Evolutionary conservation across 53 echinoderm and acorn worm genomes (phyloP).

Genomic region (Temnopleurus reevesii): DNA sequence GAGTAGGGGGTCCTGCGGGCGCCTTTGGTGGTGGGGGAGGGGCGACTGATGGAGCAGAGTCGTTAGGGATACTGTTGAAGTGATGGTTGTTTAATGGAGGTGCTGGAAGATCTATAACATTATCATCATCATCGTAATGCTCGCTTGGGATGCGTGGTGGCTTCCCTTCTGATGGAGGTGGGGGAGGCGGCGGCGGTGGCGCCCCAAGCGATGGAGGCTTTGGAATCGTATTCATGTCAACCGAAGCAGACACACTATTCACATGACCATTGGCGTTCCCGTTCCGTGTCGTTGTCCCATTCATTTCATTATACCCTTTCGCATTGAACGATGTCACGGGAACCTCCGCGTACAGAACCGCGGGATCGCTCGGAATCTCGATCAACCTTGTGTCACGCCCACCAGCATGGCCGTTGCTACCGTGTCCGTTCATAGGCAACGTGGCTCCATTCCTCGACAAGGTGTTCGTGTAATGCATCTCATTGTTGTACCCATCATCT

Average conservation of each 20-base stretch:
- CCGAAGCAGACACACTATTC: neutral
- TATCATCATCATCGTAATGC: neutral
- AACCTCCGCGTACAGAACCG: constrained; percentile 39
- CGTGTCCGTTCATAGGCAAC: constrained; percentile 6
- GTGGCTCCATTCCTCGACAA: constrained; percentile 19
- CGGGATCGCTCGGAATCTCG: constrained; percentile 51
- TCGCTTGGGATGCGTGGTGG: neutral
- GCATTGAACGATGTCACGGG: constrained; percentile 36
- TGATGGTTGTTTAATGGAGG: constrained; percentile 36
- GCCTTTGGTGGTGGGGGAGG: constrained; percentile 41
- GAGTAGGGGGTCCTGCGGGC: neutral
- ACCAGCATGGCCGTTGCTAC: neutral
- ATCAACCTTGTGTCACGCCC: constrained; percentile 24
- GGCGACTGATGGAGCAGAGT: neutral
- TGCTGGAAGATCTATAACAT: neutral
- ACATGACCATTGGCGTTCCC: constrained; percentile 39
- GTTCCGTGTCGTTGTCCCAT: neutral
- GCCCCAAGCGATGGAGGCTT: constrained; percentile 1
- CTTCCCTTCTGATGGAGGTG: constrained; percentile 12
- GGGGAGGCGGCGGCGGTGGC: constrained; percentile 37
- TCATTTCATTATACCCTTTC: neutral
- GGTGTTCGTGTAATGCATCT: constrained; percentile 52
- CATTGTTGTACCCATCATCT: neutral
- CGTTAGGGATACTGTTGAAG: neutral
- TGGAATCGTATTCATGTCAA: constrained; percentile 35